Percentiles rank a stretch among this genome's conserved stretches.
Conservation (phyloP, 2,888 invertebrate species). For the Caenorhabditis macrosperma region DNA sequence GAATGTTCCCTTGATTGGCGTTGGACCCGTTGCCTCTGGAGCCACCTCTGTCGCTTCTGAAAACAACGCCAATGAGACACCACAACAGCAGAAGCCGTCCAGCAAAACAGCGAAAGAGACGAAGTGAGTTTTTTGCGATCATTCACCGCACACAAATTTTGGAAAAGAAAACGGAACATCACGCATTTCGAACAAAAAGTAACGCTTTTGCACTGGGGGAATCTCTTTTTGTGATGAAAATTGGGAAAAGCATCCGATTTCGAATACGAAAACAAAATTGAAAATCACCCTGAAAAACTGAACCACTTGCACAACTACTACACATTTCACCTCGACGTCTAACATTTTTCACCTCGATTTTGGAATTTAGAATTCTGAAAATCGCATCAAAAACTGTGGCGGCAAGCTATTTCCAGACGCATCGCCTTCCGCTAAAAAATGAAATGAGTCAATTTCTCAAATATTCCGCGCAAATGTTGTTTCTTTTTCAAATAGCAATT, state of each 20-base stretch:
- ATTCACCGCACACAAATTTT: not conserved
- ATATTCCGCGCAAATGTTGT: not conserved
- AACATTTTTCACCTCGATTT: not conserved
- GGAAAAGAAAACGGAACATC: not conserved
- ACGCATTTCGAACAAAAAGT: too few species aligned
- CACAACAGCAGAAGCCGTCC: conserved; percentile 47
- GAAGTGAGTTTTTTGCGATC: conserved; percentile 62
- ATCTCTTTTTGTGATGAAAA: too few species aligned
- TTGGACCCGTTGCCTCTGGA: conserved; percentile 14
- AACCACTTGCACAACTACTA: conserved; percentile 11
- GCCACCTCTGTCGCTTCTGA: not conserved
- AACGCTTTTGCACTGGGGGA: conserved; percentile 1
- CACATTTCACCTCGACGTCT: not conserved
- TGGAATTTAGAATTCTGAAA: not conserved
- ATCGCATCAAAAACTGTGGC: conserved; percentile 15
- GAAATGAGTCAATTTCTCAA: too few species aligned
- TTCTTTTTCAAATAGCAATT: conserved; percentile 10
- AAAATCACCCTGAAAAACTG: not conserved
- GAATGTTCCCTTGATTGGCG: conserved; percentile 51
- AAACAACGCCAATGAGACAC: too few species aligned
- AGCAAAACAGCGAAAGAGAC: conserved; percentile 61
- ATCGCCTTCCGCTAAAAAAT: too few species aligned
- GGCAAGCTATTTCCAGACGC: conserved; percentile 54
- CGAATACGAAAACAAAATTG: too few species aligned
- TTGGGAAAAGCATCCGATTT: too few species aligned